Evolutionary conservation across 2,113 vertebrate species (phyloP).

Genomic region (Sardina pilchardus): DNA sequence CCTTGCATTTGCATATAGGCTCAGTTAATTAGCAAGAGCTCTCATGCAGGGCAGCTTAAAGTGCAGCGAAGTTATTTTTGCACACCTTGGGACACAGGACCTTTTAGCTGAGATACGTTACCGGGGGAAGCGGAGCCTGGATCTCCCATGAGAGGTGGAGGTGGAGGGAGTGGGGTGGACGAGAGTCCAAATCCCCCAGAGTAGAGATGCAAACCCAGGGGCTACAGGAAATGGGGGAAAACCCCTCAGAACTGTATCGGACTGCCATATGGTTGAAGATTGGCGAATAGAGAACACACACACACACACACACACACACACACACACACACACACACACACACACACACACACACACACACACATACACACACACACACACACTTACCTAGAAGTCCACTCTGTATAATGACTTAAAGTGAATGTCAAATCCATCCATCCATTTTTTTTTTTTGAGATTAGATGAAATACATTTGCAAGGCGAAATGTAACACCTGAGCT

Average conservation of each 20-base stretch:
- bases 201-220: no score
- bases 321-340: not conserved
- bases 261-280: no score
- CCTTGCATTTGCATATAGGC: not conserved
- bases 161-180: not conserved
- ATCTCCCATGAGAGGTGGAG: not conserved
- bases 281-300: not conserved
- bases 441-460: not conserved
- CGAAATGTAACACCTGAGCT: not conserved
- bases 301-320: not conserved
- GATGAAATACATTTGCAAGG: not conserved
- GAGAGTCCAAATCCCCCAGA: not conserved
- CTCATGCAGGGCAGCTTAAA: not conserved
- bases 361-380: not conserved
- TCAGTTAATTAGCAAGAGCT: not conserved
- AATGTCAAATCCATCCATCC: not conserved
- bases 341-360: conserved; percentile 3
- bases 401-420: not conserved
- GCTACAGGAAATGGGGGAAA: no score
- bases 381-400: not conserved
- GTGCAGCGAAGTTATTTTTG: not conserved
- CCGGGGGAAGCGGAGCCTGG: not conserved
- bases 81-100: not conserved
- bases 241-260: no score
- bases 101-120: not conserved